These are phyloP conservation scores for Pseudois nayaur DNA, from an alignment of 2,113 vertebrate genomes.

Conservation along the genomic window DNA sequence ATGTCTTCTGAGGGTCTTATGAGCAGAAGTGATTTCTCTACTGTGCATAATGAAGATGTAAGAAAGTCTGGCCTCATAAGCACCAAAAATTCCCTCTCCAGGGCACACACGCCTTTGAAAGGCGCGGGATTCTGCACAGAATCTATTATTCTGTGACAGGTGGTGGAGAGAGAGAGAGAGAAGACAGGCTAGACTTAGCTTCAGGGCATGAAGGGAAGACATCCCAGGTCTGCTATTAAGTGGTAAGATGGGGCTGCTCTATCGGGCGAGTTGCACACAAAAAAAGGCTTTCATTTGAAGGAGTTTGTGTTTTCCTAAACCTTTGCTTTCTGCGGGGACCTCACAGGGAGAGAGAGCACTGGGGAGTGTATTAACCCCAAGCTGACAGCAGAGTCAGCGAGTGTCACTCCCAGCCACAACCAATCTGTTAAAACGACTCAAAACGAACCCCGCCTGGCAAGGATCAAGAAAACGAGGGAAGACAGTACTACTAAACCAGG, in stretches of 20 bases:
- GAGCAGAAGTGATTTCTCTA: neutral
- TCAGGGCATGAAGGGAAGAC: constrained; percentile 36
- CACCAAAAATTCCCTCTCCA: constrained; percentile 7
- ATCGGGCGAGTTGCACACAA: neutral
- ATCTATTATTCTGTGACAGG: constrained; percentile 59
- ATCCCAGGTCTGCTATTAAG: constrained; percentile 21
- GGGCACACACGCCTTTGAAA: neutral
- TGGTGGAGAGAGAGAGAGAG: constrained; percentile 8
- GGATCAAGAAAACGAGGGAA: neutral
- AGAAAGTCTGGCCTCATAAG: neutral
- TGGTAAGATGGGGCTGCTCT: neutral
- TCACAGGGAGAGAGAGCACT: neutral
- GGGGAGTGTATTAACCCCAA: neutral
- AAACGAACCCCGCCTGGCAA: constrained; percentile 10
- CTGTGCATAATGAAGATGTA: neutral
- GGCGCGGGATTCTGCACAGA: constrained; percentile 22
- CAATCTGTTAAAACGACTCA: neutral
- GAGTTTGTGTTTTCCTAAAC: neutral
- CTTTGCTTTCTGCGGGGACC: constrained; percentile 26
- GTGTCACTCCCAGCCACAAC: constrained; percentile 22
- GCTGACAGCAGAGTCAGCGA: neutral
- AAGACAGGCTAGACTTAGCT: constrained; percentile 50
- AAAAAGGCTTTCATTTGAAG: neutral
- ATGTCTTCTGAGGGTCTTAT: neutral
- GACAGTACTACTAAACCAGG: neutral